These are phyloP conservation scores for Furnarius figulus DNA, from an alignment of 2,113 vertebrate genomes.

Conservation along the genomic window DNA sequence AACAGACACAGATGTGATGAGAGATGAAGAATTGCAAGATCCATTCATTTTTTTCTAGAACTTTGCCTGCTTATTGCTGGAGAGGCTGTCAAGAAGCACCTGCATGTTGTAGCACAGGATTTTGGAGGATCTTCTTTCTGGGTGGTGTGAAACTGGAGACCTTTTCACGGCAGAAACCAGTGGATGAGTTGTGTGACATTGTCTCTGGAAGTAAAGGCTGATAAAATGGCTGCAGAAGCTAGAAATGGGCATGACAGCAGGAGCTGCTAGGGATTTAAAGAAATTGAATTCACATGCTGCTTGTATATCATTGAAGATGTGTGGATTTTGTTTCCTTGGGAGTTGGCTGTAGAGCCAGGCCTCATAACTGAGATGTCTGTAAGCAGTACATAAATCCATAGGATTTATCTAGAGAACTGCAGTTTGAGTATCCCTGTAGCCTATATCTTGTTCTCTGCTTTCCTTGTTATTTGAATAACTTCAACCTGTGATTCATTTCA, in stretches of 20 bases:
- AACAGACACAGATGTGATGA: neutral
- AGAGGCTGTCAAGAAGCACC: neutral
- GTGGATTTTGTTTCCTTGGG: slow-evolving; percentile 21
- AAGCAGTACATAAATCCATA: neutral
- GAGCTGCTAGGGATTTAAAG: neutral
- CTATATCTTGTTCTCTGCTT: neutral
- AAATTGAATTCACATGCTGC: neutral
- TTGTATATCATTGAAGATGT: neutral
- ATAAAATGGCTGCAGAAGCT: neutral
- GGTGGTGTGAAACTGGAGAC: neutral
- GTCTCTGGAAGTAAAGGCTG: neutral
- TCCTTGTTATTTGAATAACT: neutral
- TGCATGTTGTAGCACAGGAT: neutral
- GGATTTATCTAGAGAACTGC: neutral
- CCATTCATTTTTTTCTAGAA: neutral
- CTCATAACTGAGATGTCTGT: neutral
- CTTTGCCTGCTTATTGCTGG: neutral
- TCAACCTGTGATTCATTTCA: neutral
- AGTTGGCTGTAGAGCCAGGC: neutral
- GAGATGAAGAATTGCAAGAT: neutral
- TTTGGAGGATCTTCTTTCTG: neutral
- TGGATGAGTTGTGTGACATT: neutral
- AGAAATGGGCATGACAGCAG: neutral
- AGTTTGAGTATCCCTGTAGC: neutral
- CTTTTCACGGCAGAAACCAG: neutral